phyloP scores from a whole-genome alignment of 2,113 vertebrate species.

The Triplophysa rosa region DNA sequence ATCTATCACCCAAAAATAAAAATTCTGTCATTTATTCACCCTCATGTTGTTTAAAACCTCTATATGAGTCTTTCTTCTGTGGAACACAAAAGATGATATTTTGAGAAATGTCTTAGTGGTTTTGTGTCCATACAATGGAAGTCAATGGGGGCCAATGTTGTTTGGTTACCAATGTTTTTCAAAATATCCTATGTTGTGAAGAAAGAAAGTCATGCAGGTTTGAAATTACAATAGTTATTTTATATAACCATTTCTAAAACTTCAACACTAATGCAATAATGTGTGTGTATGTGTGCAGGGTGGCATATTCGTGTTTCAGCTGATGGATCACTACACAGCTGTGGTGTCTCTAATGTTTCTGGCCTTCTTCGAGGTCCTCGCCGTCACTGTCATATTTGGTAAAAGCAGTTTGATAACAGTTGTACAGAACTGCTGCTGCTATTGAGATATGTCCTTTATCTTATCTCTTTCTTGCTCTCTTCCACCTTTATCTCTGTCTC shows the following conservation, averaged over 20 bases:
- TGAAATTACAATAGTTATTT: no score
- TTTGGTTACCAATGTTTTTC: no score
- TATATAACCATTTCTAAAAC: neutral
- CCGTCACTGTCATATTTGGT: slow-evolving; percentile 75
- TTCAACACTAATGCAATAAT: neutral
- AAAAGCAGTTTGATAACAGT: slow-evolving; percentile 30
- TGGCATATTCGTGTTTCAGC: slow-evolving; percentile 75
- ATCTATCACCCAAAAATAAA: no score
- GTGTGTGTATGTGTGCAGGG: slow-evolving; percentile 59
- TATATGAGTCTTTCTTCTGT: no score
- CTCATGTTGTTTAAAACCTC: no score
- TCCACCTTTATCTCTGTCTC: neutral
- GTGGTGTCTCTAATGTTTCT: slow-evolving; percentile 74
- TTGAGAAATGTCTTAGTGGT: no score
- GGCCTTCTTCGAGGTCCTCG: slow-evolving; percentile 75
- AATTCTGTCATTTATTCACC: no score
- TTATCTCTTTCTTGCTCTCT: slow-evolving; percentile 14
- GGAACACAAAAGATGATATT: no score
- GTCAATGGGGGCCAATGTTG: no score
- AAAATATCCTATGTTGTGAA: no score
- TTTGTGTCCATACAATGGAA: no score
- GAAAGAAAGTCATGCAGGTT: no score
- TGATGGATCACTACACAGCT: slow-evolving; percentile 78
- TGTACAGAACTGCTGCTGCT: neutral
- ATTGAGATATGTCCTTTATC: slow-evolving; percentile 13